Evolutionary conservation across 1,140 invertebrate genomes (phyloP), one percentile per base, ranked within the genome.

Genomic region (Centruroides sculpturatus): DNA sequence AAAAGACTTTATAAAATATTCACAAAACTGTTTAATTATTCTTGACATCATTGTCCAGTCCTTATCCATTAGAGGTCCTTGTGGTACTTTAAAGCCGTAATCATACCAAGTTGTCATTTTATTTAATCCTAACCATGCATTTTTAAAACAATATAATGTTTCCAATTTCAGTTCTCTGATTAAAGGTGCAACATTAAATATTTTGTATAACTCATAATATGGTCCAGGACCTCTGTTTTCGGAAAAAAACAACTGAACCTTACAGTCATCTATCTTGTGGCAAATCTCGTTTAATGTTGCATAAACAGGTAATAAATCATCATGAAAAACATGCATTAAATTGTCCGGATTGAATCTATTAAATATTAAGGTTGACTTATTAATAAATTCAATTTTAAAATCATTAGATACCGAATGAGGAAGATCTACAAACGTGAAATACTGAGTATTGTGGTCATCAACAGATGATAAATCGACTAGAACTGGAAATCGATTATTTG

Each of bases 271-370:
- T 6, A 53, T 23, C 7, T 53, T 53, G 8, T 53, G 0, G 35
- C 51, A 70, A 36, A 73, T 41, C 11, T 68, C 64, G 12, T 67
- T 59, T 36, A 79, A 67, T 23, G 76, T 78, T 35, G 69, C 57
- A 68, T 69, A 75, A 6, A 79, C 56, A 6, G 79, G 79, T 12
- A 81, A 58, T 1, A 81, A 60, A 66, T 81, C 79, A 71, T 81
- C 79, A 70, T 81, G 79, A 48, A 81, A 67, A 47, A 77, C 72
- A 72, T 81, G 79, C 79, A 81, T 80, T 12, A 80, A 68, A 68
- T 81, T 81, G 63, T 79, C 77, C 7, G 77, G 74, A 65, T 80
- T 77, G 63, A 81, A 81, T 34, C 79, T 69, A 35, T 59, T 67
- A 13, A 74, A 69, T 5, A 74, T 65, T 7, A 75, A 56, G 23